Base-by-base conservation (phyloP, 37 sponge, comb jelly and placozoan genomes). In the Mnemiopsis leidyi region DNA sequence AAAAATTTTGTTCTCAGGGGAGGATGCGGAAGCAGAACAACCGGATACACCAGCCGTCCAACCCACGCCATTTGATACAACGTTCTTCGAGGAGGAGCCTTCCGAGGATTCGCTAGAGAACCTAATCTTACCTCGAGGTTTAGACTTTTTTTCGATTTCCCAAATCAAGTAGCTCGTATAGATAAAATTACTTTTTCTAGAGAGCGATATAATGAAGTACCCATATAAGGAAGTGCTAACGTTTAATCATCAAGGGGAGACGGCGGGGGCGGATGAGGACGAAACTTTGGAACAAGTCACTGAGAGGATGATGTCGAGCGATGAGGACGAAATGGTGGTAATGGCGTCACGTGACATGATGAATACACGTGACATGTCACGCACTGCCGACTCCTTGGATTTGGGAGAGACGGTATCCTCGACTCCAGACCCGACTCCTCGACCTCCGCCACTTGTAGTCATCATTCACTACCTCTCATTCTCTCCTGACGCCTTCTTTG, bases 41-140 rank as follows among this genome's bases (percentile, higher is more conserved):
- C n/a, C n/a, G n/a, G n/a, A n/a, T n/a, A n/a, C n/a, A n/a, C n/a
- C n/a, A n/a, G n/a, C n/a, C n/a, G n/a, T n/a, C 73, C 73, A 71
- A 25, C 9, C 61, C 61, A 48, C 61, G 5, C 61, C 61, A 18
- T 40, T 85, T n/a, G 36, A 85, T 33, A 85, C 33, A 25, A 85
- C 90, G 5, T 85, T 85, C 90, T 85, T 85, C 36, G 90, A 85
- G 61, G 90, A 85, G 90, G 90, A 85, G 61, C 40, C 61, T 1
- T 85, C 90, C 26, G 40, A 38, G 26, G 90, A 85, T 21, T 77
- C 79, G 1, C 35, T 77, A 1, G 90, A 85, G 7, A 37, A 79
- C 38, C 37, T 79, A 38, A 38, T 79, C 36, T 38, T 9, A 13
- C 73, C 73, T n/a, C n/a, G n/a, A n/a, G n/a, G n/a, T n/a, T n/a